Evolutionary conservation across 2,113 vertebrate genomes (phyloP), one percentile per base, ranked within the genome.

Genomic region (Mirounga angustirostris): DNA sequence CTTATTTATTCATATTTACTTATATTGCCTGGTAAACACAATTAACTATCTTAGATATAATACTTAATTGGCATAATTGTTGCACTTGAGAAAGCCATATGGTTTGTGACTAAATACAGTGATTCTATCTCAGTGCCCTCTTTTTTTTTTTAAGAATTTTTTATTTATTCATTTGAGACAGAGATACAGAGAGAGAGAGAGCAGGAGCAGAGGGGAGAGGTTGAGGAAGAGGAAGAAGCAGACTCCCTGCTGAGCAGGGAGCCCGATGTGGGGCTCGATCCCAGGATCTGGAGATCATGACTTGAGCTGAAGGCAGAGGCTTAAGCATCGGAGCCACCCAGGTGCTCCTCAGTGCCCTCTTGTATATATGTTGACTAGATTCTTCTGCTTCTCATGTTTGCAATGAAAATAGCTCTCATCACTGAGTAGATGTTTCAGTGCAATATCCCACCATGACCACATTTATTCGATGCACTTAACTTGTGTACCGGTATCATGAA

Each of bases 1-100:
- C 46, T 73, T 80, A 59, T 82, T 89, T 54, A 82, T 96, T 65
- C 16, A 14, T 79, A 36, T 93, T 79, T 83, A 63, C 30, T 88
- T 89, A 52, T 80, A 65, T 61, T 94, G 61, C 36, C 73, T 71
- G 22, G 11, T 80, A 89, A 93, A 58, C 54, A 83, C 46, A 90
- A 63, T 84, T 26, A 83, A 89, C 22, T 82, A 11, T 86, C 52
- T 90, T 92, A 79, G 61, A 83, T 71, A 50, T 15, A 89, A 58
- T 50, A 78, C 36, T 78, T 88, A 84, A 83, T 83, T 94, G 54
- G 46, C 52, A 58, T 30, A 69, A 26, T 84, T 78, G 61, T 79
- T 88, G 83, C 93, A 92, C 22, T 18, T 4, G 8, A 92, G 46
- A 40, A 59, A 73, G 21, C 43, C 33, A 80, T 18, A 80, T 61